Base-by-base conservation (phyloP, 1,140 invertebrate genomes). In the Drosophila cardini region DNA sequence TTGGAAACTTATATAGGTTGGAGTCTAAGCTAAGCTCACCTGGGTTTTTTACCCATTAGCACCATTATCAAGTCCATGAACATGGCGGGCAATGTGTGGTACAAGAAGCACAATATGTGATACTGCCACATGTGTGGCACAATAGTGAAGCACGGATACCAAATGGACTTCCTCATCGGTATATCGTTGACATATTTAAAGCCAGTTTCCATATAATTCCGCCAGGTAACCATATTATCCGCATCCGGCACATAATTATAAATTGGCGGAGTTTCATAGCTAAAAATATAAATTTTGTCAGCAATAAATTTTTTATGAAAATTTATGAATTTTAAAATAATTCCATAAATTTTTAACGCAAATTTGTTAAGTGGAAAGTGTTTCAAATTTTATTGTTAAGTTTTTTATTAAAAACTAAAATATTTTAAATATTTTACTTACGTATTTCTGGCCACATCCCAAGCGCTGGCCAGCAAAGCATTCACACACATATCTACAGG, bases 401-500 rank as follows among this genome's bases (percentile, higher is more conserved):
- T n/a, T n/a, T n/a, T n/a, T n/a, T n/a, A n/a, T n/a, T n/a, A n/a
- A n/a, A n/a, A n/a, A n/a, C n/a, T n/a, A n/a, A n/a, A n/a, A n/a
- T n/a, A n/a, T n/a, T n/a, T n/a, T n/a, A n/a, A n/a, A n/a, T n/a
- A n/a, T n/a, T n/a, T n/a, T n/a, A 81, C 90, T 62, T 43, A 91
- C 90, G 71, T 81, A 57, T 92, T 92, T 8, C 92, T 90, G 1
- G 94, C 93, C 30, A 94, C 94, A 78, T 96, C 94, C 94, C 96
- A 97, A 0, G 96, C 96, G 40, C 94, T 94, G n/a, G 95, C 95
- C 57, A 98, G 95, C 69, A 96, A 93, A 2, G 96, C 94, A 89
- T 97, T 97, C 7, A 97, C 95, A 32, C 95, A 95, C 87, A 96
- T 94, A 91, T 98, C 97, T 4, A 97, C 96, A 0, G 97, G 97